Evolutionary conservation across 1,140 invertebrate species (phyloP).

Genomic region (Drosophila neocordata): DNA sequence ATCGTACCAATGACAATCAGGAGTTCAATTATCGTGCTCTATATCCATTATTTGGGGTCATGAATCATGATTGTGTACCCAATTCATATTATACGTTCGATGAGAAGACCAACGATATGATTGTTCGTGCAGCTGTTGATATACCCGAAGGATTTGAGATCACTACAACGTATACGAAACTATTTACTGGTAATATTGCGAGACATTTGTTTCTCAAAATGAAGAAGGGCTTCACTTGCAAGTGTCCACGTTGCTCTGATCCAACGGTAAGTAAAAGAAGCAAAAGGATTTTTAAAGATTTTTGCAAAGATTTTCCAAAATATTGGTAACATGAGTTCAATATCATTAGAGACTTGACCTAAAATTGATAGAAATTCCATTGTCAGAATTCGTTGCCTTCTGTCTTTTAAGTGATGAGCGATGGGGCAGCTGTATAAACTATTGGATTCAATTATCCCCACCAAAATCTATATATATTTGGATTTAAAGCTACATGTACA

Average conservation of each 20-base stretch:
- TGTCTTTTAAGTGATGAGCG: slow-evolving; percentile 41
- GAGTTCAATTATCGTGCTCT: slow-evolving; percentile 86
- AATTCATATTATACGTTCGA: slow-evolving; percentile 89
- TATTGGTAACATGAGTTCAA: too few relatives aligned
- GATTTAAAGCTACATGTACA: background rate
- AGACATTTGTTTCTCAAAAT: slow-evolving; percentile 86
- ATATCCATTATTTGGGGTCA: slow-evolving; percentile 88
- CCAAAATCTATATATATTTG: slow-evolving; percentile 25
- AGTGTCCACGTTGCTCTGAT: slow-evolving; percentile 88
- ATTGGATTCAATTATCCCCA: slow-evolving; percentile 46
- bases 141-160: slow-evolving; percentile 88
- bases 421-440: slow-evolving; percentile 71
- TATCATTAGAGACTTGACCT: too few relatives aligned
- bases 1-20: slow-evolving; percentile 83
- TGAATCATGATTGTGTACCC: slow-evolving; percentile 90
- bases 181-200: slow-evolving; percentile 88
- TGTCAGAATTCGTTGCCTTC: background rate
- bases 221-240: slow-evolving; percentile 90
- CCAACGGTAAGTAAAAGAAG: slow-evolving; percentile 84
- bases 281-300: too few relatives aligned
- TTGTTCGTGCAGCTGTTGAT: slow-evolving; percentile 86
- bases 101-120: slow-evolving; percentile 84
- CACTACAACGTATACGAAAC: slow-evolving; percentile 88
- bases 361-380: background rate
- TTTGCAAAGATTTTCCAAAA: too few relatives aligned